phyloP scores from a whole-genome alignment of 92 coral and sea anemone genomes.

The Zoanthus gigantus region DNA sequence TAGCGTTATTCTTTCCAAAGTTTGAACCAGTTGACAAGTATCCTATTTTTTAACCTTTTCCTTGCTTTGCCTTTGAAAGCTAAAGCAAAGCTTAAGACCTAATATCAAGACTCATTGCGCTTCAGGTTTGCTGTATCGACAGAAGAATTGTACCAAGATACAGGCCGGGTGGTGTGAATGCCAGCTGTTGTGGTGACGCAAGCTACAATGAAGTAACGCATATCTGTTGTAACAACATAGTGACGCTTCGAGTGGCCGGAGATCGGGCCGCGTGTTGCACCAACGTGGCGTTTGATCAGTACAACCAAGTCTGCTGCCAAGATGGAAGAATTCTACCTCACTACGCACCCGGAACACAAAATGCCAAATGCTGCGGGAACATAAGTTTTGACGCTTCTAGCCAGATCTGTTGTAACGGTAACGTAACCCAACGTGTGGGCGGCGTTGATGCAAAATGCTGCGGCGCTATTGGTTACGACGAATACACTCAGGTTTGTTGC shows the following conservation, averaged over 20 bases:
- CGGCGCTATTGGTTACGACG: slow-evolving; percentile 34
- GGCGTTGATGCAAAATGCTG: slow-evolving; percentile 46
- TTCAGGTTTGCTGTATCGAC: slow-evolving; percentile 52
- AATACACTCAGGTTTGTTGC: slow-evolving; percentile 54
- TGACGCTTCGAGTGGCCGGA: slow-evolving; percentile 32
- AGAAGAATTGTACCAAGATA: slow-evolving; percentile 12
- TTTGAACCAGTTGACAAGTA: too few species aligned
- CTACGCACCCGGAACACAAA: slow-evolving; percentile 16
- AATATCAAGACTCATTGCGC: neutral
- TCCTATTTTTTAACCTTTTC: neutral
- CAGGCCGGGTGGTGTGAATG: slow-evolving; percentile 30
- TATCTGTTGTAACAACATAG: slow-evolving; percentile 45
- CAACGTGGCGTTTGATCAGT: slow-evolving; percentile 1
- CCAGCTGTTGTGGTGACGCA: slow-evolving; percentile 52
- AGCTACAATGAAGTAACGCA: slow-evolving; percentile 44
- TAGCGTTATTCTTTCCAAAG: too few species aligned
- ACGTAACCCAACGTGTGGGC: slow-evolving; percentile 22
- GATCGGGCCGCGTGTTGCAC: slow-evolving; percentile 44
- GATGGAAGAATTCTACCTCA: slow-evolving; percentile 16
- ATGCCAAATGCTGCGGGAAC: slow-evolving; percentile 54
- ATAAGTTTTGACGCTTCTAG: slow-evolving; percentile 7
- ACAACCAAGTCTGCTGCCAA: slow-evolving; percentile 57
- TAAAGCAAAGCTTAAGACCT: neutral
- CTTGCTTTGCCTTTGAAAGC: neutral
- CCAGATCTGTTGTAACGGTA: slow-evolving; percentile 56